Evolutionary conservation across 2,113 vertebrate genomes (phyloP).

Genomic region (Tachysurus vachellii): DNA sequence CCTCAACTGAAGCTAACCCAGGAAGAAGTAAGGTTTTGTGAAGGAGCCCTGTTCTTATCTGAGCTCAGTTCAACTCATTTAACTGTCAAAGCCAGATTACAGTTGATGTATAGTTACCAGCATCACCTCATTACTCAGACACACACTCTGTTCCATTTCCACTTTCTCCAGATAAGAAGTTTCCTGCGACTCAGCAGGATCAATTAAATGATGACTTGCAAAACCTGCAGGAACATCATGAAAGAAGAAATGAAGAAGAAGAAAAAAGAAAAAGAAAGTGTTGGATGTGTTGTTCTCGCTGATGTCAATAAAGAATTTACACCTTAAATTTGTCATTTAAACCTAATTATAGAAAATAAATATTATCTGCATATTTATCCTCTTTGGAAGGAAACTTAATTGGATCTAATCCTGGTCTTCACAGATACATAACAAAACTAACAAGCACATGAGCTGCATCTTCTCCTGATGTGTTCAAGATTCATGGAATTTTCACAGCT

Average conservation of each 20-base stretch:
- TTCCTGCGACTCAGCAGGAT: slow-evolving; percentile 16
- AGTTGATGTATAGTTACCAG: slow-evolving; percentile 23
- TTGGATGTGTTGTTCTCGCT: neutral
- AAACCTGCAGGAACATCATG: neutral
- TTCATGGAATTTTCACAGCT: neutral
- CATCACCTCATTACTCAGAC: slow-evolving; percentile 7
- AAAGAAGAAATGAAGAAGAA: too few species aligned
- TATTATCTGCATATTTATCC: neutral
- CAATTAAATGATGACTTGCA: slow-evolving; percentile 17
- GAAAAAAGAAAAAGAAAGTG: neutral
- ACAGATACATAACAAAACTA: neutral
- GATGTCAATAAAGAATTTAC: neutral
- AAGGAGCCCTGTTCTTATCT: slow-evolving; percentile 13
- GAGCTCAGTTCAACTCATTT: slow-evolving; percentile 7
- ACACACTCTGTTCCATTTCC: neutral
- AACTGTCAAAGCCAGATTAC: neutral
- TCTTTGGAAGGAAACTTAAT: neutral
- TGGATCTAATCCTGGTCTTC: neutral
- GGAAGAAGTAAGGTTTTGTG: neutral
- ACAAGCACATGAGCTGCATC: neutral
- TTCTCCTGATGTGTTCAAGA: neutral
- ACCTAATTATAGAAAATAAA: neutral
- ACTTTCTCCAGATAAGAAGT: slow-evolving; percentile 7
- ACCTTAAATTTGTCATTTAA: neutral
- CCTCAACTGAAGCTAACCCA: neutral